Evolutionary conservation across 2,113 vertebrate genomes (phyloP).

Genomic region (Tragelaphus strepsiceros): DNA sequence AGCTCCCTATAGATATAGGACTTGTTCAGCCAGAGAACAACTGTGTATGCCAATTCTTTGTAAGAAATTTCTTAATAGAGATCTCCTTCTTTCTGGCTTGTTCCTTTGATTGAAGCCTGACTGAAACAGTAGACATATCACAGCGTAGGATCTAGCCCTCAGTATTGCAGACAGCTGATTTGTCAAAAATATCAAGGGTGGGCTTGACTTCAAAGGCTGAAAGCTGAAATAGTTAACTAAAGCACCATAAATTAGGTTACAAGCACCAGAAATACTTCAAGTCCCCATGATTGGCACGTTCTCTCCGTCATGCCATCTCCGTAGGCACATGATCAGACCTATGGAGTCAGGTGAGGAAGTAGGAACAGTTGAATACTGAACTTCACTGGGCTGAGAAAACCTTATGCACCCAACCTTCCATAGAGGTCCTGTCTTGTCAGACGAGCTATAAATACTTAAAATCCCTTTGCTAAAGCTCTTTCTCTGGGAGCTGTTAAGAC

Average conservation of each 20-base stretch:
- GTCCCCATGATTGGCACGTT: background rate
- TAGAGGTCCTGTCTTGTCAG: background rate
- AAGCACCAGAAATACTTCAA: background rate
- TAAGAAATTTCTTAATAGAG: background rate
- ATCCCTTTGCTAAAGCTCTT: background rate
- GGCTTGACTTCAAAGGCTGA: background rate
- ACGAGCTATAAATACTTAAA: background rate
- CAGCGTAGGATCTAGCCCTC: background rate
- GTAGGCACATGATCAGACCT: background rate
- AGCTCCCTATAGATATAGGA: background rate
- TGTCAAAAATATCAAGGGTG: background rate
- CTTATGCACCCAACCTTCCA: background rate
- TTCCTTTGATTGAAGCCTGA: background rate
- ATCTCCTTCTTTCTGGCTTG: background rate
- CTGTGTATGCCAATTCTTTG: background rate
- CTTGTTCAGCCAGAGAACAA: background rate
- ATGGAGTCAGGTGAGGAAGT: background rate
- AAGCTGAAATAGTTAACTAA: background rate
- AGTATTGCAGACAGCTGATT: background rate
- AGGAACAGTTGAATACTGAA: background rate
- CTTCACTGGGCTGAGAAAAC: background rate
- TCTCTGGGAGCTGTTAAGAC: background rate
- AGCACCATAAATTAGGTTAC: background rate
- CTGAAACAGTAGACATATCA: background rate
- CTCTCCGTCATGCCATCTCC: background rate